Percentiles rank a stretch among this genome's conserved stretches.
Evolutionary conservation across 2,888 invertebrate genomes (phyloP).

Genomic region (Leuctra nigra): DNA sequence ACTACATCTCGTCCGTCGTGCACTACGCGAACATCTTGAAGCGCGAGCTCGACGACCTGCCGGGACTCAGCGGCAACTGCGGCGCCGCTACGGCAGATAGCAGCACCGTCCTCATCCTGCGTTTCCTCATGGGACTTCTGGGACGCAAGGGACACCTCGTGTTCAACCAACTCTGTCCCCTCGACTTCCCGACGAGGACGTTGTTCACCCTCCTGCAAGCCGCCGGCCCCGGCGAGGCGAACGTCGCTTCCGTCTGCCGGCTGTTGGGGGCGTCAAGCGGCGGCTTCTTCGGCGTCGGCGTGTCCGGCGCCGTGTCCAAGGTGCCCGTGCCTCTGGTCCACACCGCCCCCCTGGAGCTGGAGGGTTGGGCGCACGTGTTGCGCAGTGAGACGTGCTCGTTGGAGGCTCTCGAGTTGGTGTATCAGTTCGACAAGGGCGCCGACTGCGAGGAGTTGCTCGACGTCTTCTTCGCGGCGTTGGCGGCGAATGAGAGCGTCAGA

Average conservation of each 20-base stretch:
- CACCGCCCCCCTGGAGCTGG: slow-evolving; percentile 43
- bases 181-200: slow-evolving; percentile 47
- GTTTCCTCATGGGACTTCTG: slow-evolving; percentile 45
- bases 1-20: slow-evolving; percentile 48
- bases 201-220: slow-evolving; percentile 47
- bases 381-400: slow-evolving; percentile 43
- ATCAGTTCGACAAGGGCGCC: slow-evolving; percentile 43
- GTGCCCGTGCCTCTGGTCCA: slow-evolving; percentile 34
- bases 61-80: slow-evolving; percentile 35
- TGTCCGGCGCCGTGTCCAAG: slow-evolving; percentile 29
- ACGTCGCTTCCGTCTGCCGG: slow-evolving; percentile 46
- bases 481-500: slow-evolving; percentile 46
- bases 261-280: slow-evolving; percentile 44
- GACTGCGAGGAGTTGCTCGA: slow-evolving; percentile 39
- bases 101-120: slow-evolving; percentile 41
- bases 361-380: slow-evolving; percentile 47
- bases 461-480: slow-evolving; percentile 44
- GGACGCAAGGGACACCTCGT: slow-evolving; percentile 46
- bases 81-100: slow-evolving; percentile 25
- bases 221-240: slow-evolving; percentile 47
- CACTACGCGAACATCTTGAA: slow-evolving; percentile 45
- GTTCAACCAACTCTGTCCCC: slow-evolving; percentile 44
- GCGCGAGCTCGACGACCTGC: slow-evolving; percentile 46
- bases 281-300: slow-evolving; percentile 33
- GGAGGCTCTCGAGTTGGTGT: slow-evolving; percentile 45